Percentiles rank a stretch among this genome's conserved stretches.
Conservation (phyloP, 2,797 vertebrate species). For the Hypotaenidia okinawae region DNA sequence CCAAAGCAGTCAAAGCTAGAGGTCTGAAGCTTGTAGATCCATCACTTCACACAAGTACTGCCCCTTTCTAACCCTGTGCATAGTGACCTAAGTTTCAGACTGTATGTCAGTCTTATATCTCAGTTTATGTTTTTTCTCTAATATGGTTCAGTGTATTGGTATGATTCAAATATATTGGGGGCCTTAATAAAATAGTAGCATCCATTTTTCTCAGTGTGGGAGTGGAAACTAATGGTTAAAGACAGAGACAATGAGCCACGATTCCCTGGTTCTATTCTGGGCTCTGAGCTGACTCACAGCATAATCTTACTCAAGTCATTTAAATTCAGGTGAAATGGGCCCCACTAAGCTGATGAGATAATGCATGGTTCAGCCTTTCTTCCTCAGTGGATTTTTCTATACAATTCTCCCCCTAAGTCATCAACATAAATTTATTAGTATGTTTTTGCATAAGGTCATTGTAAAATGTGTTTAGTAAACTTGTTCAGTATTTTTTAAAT, state of each 20-base stretch:
- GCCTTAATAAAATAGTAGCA: neutral
- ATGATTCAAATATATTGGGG: neutral
- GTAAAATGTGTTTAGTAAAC: neutral
- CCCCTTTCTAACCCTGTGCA: neutral
- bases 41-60: neutral
- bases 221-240: constrained; percentile 24
- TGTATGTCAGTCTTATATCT: neutral
- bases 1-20: neutral
- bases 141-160: neutral
- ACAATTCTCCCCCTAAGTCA: neutral
- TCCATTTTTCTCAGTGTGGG: neutral
- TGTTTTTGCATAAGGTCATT: neutral
- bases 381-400: neutral
- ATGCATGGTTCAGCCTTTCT: neutral
- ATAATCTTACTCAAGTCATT: neutral
- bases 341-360: neutral
- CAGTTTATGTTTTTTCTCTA: neutral
- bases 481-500: neutral
- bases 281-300: constrained; percentile 27
- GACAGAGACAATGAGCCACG: neutral
- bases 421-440: neutral
- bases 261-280: constrained; percentile 45
- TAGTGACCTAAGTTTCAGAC: neutral
- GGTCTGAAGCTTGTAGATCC: neutral
- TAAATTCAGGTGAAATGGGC: constrained; percentile 7